Base-by-base conservation (phyloP, 2,888 invertebrate genomes). In the Dryobota labecula region DNA sequence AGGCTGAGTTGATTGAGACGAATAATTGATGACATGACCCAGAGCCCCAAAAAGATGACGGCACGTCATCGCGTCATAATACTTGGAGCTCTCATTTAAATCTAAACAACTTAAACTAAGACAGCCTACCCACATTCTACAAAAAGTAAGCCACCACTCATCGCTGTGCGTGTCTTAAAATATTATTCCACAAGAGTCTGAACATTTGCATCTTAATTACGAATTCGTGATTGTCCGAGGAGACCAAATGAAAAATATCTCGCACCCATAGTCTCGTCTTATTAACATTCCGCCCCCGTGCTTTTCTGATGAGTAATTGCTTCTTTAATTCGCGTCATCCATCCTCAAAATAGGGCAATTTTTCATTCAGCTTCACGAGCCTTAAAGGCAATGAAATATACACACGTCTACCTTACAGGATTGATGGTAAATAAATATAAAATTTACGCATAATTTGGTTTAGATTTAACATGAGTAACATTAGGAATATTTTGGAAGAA, bases 281-380 rank as follows among this genome's bases (percentile, higher is more conserved):
- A 96, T 96, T 96, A 95, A 92, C 94, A 96, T 96, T 94, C 95
- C 93, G 89, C 94, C 94, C 94, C 92, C 91, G 95, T 93, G 89
- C 92, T 90, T 93, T 91, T 91, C 90, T 92, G 95, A 96, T 96
- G 96, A 96, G 95, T 95, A 95, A 96, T 96, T 96, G 95, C 95
- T 94, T 94, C 94, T 96, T 96, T 96, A 96, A 96, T 96, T 96
- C 93, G 90, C 92, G 94, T 93, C 96, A 96, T 96, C 94, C 94
- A 96, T 96, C 94, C 94, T 94, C 93, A 93, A 95, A 95, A 95
- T 94, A 93, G 93, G 92, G 94, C 91, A 91, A 95, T 95, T 95
- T 95, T 95, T 96, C 95, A 95, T 95, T 94, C 90, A 84, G 86
- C 87, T 92, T 90, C 90, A 87, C 91, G 78, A 86, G 82, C 83